Conservation (phyloP, 2,888 invertebrate genomes). For the Habrosyne pyritoides region DNA sequence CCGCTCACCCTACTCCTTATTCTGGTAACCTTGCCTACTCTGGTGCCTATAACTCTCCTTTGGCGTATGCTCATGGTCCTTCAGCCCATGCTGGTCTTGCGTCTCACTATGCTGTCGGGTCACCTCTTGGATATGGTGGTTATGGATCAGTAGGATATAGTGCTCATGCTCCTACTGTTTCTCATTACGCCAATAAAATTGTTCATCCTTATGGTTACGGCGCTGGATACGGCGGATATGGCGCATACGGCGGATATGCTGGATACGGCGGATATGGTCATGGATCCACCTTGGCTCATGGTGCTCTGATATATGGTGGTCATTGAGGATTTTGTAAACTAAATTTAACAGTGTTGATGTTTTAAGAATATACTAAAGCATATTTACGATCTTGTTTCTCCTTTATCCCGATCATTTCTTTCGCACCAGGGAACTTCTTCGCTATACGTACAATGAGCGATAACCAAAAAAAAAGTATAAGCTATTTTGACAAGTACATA, state of each 20-base stretch:
- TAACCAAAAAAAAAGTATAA: background rate
- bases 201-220: constrained; percentile 11
- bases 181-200: constrained; percentile 1
- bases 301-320: background rate
- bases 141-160: background rate
- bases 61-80: constrained; percentile 28
- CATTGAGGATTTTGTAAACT: background rate
- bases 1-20: constrained; percentile 6
- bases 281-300: background rate
- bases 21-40: constrained; percentile 10
- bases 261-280: constrained; percentile 7
- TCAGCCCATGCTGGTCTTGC: constrained; percentile 27
- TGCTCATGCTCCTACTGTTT: background rate
- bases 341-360: background rate
- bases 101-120: constrained; percentile 29
- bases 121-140: constrained; percentile 19
- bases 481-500: background rate
- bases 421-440: no score
- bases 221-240: constrained; percentile 1
- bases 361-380: no score
- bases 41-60: background rate
- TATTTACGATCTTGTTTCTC: background rate
- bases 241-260: background rate
- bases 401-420: no score
- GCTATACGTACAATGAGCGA: no score